Conservation (phyloP, 2,797 vertebrate species). For the Lates japonicus region DNA sequence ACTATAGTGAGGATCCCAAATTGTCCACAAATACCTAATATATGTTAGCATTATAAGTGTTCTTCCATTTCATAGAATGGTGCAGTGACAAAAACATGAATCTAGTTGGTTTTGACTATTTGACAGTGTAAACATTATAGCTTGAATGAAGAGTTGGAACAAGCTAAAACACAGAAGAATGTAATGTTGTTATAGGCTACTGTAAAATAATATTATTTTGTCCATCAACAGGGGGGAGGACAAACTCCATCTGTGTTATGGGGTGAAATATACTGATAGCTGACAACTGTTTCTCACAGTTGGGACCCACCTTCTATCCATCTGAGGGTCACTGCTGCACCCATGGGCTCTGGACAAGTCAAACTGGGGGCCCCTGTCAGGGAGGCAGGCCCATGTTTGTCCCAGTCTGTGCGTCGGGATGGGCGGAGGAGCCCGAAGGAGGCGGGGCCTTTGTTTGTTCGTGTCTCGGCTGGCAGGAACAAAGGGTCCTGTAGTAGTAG, state of each 20-base stretch:
- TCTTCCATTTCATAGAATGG: background rate
- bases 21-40: background rate
- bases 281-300: slow-evolving; percentile 6
- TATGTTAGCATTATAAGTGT: background rate
- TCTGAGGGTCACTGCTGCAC: slow-evolving; percentile 12
- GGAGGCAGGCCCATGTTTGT: slow-evolving; percentile 49
- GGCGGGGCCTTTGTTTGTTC: slow-evolving; percentile 82
- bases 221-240: background rate
- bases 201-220: slow-evolving; percentile 5
- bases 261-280: background rate
- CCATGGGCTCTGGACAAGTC: slow-evolving; percentile 32
- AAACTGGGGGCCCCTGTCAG: slow-evolving; percentile 32
- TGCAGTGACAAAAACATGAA: background rate
- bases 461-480: slow-evolving; percentile 82
- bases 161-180: background rate
- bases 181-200: background rate
- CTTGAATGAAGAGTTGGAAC: background rate
- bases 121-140: background rate
- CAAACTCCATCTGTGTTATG: background rate
- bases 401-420: slow-evolving; percentile 55
- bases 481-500: slow-evolving; percentile 81
- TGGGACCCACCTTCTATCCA: slow-evolving; percentile 29
- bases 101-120: background rate
- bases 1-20: background rate
- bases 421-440: slow-evolving; percentile 73